Base-by-base conservation (phyloP, 2,888 invertebrate genomes). In the Andrena bucephala region DNA sequence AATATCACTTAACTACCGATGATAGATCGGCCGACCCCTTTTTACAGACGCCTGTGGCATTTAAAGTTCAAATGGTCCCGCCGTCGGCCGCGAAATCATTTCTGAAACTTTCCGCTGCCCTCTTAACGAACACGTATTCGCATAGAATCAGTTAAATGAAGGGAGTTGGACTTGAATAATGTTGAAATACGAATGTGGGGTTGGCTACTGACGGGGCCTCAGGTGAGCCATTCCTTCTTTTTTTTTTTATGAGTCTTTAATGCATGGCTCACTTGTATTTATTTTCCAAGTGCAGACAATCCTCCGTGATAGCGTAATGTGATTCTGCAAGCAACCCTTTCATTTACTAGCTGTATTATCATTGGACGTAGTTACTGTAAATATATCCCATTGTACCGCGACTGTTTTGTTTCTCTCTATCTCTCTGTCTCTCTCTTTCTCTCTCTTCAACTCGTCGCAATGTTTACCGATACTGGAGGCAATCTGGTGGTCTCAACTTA, bases 141-240 rank as follows among this genome's bases (percentile, higher is more conserved):
- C 59, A 62, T 77, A 73, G 68, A 74, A 68, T 71, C 68, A 60
- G 77, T 65, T 75, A 72, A 84, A 87, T 70, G 78, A 86, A 86
- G 88, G 91, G 92, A 92, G 92, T 91, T 93, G 94, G 93, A 94
- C 93, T 93, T 93, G 93, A 92, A 93, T 92, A 92, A 91, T 74
- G 92, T 93, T 93, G 92, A 93, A 87, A 84, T 82, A 88, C 88
- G 89, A 91, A 91, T 90, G 87, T 87, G 91, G 87, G 90, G 91
- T 90, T 90, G 91, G 91, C 91, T 91, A 92, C 92, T 84, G 92
- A 89, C 90, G 92, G 91, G 90, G 92, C 91, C 92, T 92, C 91
- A 93, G 93, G 93, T 93, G 93, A 94, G 93, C 93, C 93, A 90
- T 90, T 31, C 6, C 6, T 89, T 88, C 1, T 27, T 27, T 87